A percentile compares a stretch with the other conserved stretches of the same genome.
Evolutionary conservation across 2,888 invertebrate genomes (phyloP).

Genomic region (Fissipunctia ypsillon): DNA sequence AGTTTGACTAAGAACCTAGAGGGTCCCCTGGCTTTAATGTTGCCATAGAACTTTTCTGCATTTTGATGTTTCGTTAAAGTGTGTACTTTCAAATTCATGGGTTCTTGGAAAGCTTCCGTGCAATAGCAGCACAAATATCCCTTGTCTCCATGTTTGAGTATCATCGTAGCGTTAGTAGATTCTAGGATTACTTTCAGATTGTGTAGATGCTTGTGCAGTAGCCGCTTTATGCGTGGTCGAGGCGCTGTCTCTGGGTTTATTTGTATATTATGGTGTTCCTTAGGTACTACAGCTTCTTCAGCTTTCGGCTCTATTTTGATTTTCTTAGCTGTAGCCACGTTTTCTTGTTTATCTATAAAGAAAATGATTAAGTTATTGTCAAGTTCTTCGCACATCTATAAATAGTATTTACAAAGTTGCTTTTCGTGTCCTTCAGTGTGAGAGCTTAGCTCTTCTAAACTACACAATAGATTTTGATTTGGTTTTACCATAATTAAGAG

Average conservation of each 20-base stretch:
- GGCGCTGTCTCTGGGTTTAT: not conserved
- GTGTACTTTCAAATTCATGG: constrained; percentile 76
- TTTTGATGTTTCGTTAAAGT: constrained; percentile 57
- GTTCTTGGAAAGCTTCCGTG: constrained; percentile 65
- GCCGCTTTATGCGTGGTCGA: constrained; percentile 17
- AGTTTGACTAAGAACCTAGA: constrained; percentile 44
- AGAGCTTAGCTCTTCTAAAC: not conserved
- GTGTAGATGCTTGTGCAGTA: constrained; percentile 43
- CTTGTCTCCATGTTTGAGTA: constrained; percentile 57
- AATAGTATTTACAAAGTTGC: not conserved
- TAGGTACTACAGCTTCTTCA: constrained; percentile 2
- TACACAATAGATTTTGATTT: not conserved
- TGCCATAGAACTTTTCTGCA: constrained; percentile 34
- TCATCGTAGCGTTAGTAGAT: constrained; percentile 44
- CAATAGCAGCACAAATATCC: constrained; percentile 78
- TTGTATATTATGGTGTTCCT: not conserved
- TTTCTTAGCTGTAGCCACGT: not conserved
- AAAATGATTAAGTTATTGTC: constrained; percentile 41
- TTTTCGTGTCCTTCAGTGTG: not conserved
- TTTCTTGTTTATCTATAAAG: constrained; percentile 49
- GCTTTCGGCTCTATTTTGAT: constrained; percentile 10
- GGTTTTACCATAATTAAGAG: not conserved
- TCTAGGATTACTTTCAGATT: constrained; percentile 46
- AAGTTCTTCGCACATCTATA: constrained; percentile 12
- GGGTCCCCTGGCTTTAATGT: constrained; percentile 20